Base-by-base conservation (phyloP, 2,888 invertebrate species). In the Scotopteryx bipunctaria region DNA sequence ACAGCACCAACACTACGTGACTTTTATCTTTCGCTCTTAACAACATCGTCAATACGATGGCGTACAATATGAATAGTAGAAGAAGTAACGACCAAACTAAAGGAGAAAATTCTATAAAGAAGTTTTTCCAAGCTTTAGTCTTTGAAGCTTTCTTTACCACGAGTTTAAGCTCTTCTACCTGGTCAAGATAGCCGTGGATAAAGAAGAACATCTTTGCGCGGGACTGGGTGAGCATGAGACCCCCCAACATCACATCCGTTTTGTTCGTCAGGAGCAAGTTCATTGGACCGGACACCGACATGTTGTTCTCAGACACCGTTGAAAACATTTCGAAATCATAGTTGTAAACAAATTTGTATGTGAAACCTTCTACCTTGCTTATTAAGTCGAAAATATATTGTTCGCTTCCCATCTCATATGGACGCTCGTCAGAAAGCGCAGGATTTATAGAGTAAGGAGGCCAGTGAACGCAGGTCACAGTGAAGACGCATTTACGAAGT, bases 401-500 rank as follows among this genome's bases (percentile, higher is more conserved):
- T 35, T 79, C 79, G 0, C 62, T 50, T 6, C 77, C 78, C 9
- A 47, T 33, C 3, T 32, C 4, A 21, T 17, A n/a, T 1, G 53
- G 33, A 19, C 40, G 17, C 27, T 36, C 52, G 11, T 21, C 8
- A 2, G 15, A 32, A 31, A 14, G 38, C 13, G 31, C 5, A 5
- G 68, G 73, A 29, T 78, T 50, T 1, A 81, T 64, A 0, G 55
- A 49, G 32, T 65, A 81, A 0, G 84, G 86, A 6, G 83, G 81
- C 63, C 76, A 72, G 35, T 84, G 70, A 0, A 77, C 42, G 0
- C 71, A 50, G 1, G 67, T 64, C 0, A 72, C 71, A 19, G 55
- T 71, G 11, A 85, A 61, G 0, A 71, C 74, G 52, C 85, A 86
- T 23, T 77, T 77, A 27, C 54, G 66, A 2, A 86, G 58, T 11